Conservation (phyloP, 2,113 vertebrate genomes). For the Coptodon rendalli region DNA sequence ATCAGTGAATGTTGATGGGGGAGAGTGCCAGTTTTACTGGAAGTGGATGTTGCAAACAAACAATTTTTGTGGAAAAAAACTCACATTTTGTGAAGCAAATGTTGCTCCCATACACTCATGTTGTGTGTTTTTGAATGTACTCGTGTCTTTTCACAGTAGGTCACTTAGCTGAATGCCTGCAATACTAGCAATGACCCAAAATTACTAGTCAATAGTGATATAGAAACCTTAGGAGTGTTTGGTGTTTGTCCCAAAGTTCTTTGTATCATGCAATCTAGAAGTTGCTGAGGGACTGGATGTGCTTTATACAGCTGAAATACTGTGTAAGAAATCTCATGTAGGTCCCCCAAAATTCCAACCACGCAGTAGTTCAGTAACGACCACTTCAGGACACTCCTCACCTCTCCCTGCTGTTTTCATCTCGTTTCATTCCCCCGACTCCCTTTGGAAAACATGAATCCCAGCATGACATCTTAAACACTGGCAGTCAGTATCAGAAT, state of each 20-base stretch:
- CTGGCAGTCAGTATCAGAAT: constrained; percentile 5
- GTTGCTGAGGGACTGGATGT: background rate
- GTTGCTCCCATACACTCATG: background rate
- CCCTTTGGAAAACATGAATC: constrained; percentile 24
- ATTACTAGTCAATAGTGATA: background rate
- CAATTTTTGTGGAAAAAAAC: background rate
- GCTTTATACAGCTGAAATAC: background rate
- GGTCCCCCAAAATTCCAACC: background rate
- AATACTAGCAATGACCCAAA: background rate
- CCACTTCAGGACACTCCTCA: background rate
- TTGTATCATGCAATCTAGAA: background rate
- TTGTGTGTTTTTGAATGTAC: background rate
- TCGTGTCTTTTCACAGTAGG: background rate
- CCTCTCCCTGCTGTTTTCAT: background rate
- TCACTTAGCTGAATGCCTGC: background rate
- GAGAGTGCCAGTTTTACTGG: background rate
- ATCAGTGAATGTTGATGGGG: background rate
- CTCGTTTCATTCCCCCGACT: background rate
- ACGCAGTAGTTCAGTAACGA: background rate
- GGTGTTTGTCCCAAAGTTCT: background rate
- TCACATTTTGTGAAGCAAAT: background rate
- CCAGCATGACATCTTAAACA: constrained; percentile 20
- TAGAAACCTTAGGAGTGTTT: background rate
- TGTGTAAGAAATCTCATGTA: background rate
- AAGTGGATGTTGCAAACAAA: background rate